Evolutionary conservation across 2,797 vertebrate genomes (phyloP).

Genomic region (Hirundo rustica): DNA sequence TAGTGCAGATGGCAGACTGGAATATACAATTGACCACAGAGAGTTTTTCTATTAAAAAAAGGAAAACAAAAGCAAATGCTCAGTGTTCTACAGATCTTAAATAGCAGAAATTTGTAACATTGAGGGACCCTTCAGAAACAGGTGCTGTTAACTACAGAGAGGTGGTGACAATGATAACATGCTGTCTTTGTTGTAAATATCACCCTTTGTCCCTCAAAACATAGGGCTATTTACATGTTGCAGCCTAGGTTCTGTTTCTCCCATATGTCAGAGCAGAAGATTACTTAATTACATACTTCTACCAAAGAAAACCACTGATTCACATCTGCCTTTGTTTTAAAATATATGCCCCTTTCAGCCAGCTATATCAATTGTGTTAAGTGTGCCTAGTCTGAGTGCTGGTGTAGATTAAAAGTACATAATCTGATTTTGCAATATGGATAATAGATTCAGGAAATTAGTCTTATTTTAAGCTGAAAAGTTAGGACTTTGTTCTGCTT

Average conservation of each 20-base stretch:
- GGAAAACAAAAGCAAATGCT: not conserved
- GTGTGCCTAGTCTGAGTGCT: not conserved
- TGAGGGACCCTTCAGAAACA: not conserved
- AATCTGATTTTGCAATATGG: not conserved
- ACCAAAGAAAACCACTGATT: not conserved
- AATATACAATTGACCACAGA: not conserved
- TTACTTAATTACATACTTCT: conserved; percentile 1
- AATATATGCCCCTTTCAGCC: not conserved
- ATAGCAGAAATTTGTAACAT: not conserved
- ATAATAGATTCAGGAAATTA: not conserved
- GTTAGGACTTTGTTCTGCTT: not conserved
- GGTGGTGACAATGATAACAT: conserved; percentile 29
- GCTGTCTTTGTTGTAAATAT: conserved; percentile 3
- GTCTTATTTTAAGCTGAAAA: not conserved
- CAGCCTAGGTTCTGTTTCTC: not conserved
- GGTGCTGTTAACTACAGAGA: not conserved
- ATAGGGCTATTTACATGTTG: not conserved
- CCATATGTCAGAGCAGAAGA: not conserved
- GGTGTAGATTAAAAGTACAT: not conserved
- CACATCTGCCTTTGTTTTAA: not conserved
- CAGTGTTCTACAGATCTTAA: not conserved
- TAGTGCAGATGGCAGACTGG: not conserved
- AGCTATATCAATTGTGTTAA: not conserved
- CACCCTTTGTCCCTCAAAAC: conserved; percentile 21
- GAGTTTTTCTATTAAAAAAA: not conserved